Percentiles rank a stretch among this genome's conserved stretches.
These are phyloP conservation scores for Dasypogon diadema DNA, from an alignment of 2,888 invertebrate species.

Conservation along the genomic window DNA sequence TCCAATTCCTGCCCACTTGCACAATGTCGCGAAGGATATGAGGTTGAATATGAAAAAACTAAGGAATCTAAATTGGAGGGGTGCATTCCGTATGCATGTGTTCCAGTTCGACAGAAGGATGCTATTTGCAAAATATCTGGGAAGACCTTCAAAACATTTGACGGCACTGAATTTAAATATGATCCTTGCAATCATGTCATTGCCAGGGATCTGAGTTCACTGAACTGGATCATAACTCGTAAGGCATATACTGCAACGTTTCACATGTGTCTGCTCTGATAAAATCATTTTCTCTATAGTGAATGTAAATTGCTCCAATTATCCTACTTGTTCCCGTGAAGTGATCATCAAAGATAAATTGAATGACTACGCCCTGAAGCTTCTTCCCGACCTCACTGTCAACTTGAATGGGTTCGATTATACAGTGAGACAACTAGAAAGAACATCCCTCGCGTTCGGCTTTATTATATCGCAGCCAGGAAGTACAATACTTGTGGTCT, in stretches of 20 bases:
- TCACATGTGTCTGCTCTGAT: too few species aligned
- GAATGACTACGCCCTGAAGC: conserved; percentile 70
- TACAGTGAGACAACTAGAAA: conserved; percentile 65
- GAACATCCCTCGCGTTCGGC: conserved; percentile 67
- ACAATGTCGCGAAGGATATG: conserved; percentile 74
- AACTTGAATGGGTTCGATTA: conserved; percentile 76
- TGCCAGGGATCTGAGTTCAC: conserved; percentile 76
- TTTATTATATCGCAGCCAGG: conserved; percentile 80
- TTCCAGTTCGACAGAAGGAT: conserved; percentile 74
- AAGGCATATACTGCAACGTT: conserved; percentile 65
- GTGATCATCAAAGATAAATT: conserved; percentile 73
- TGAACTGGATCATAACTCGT: conserved; percentile 80
- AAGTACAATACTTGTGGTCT: conserved; percentile 76
- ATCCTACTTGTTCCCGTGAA: conserved; percentile 72
- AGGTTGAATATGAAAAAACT: conserved; percentile 70
- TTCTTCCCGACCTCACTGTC: conserved; percentile 74
- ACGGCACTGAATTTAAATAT: conserved; percentile 81
- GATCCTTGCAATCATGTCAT: conserved; percentile 85
- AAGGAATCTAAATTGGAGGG: conserved; percentile 64
- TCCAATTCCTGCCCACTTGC: conserved; percentile 12
- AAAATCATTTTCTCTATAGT: conserved; percentile 71
- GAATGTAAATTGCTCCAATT: conserved; percentile 74
- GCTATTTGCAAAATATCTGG: conserved; percentile 76
- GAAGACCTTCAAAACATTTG: conserved; percentile 83
- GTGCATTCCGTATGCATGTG: conserved; percentile 75